These are phyloP conservation scores for Luperina nickerlii DNA, from an alignment of 2,888 invertebrate genomes.

Conservation along the genomic window DNA sequence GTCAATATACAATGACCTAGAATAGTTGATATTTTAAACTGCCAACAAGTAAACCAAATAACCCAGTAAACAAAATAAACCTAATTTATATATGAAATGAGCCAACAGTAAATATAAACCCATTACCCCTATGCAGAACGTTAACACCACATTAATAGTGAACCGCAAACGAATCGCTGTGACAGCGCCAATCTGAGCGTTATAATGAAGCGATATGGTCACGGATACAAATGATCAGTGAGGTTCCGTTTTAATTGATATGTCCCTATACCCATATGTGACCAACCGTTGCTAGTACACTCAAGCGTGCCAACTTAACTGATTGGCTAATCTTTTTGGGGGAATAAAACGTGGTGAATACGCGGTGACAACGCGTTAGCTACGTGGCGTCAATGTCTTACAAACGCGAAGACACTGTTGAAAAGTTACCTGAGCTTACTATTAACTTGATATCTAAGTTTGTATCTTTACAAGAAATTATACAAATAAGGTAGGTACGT, in stretches of 20 bases:
- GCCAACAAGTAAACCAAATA: neutral
- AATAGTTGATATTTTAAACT: too few species aligned
- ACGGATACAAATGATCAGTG: neutral
- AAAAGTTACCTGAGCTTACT: neutral
- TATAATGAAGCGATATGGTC: slow-evolving; percentile 31
- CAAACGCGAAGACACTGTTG: neutral
- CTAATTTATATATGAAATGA: slow-evolving; percentile 35
- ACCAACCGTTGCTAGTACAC: neutral
- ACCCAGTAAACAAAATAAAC: slow-evolving; percentile 1
- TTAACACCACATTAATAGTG: slow-evolving; percentile 40
- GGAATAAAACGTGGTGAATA: neutral
- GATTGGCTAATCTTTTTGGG: neutral
- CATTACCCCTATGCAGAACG: slow-evolving; percentile 11
- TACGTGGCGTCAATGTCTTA: neutral
- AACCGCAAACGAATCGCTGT: slow-evolving; percentile 46
- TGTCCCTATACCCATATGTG: neutral
- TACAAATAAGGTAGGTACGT: neutral
- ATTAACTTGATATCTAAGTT: neutral
- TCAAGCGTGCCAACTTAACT: neutral
- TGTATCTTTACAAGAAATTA: too few species aligned
- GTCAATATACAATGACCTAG: neutral
- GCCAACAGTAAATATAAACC: slow-evolving; percentile 21
- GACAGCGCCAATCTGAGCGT: slow-evolving; percentile 39
- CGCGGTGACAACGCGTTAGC: neutral
- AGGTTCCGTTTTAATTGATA: slow-evolving; percentile 23